These are phyloP conservation scores for Pantherophis alleghaniensis DNA, from an alignment of 2,797 vertebrate species.

Conservation along the genomic window DNA sequence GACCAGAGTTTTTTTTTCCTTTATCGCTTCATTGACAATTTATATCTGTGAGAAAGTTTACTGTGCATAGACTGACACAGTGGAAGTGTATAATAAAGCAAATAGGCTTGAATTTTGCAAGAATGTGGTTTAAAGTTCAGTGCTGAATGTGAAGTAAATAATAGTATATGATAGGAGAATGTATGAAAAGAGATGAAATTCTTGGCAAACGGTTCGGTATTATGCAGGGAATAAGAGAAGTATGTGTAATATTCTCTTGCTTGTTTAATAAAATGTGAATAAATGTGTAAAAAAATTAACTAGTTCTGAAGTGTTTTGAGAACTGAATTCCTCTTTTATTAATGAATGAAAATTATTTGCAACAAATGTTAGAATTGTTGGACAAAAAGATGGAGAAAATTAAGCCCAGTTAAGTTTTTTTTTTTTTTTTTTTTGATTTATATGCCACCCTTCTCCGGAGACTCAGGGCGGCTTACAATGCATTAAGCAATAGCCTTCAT, in stretches of 20 bases:
- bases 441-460: too few species aligned
- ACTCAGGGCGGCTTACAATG: too few species aligned
- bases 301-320: neutral
- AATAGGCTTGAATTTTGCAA: neutral
- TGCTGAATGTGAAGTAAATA: neutral
- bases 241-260: neutral
- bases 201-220: neutral
- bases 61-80: neutral
- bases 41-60: neutral
- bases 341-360: neutral
- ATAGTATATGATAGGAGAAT: neutral
- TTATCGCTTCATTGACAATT: neutral
- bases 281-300: neutral
- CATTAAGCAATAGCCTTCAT: too few species aligned
- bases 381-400: neutral
- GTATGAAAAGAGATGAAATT: neutral
- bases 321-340: neutral
- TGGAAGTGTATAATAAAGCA: neutral
- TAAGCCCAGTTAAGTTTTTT: neutral
- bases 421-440: too few species aligned
- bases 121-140: neutral
- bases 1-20: neutral
- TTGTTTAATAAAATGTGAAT: neutral
- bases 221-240: neutral
- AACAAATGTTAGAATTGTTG: neutral